phyloP scores from a whole-genome alignment of 2,797 vertebrate genomes.

The Mus spretus region DNA sequence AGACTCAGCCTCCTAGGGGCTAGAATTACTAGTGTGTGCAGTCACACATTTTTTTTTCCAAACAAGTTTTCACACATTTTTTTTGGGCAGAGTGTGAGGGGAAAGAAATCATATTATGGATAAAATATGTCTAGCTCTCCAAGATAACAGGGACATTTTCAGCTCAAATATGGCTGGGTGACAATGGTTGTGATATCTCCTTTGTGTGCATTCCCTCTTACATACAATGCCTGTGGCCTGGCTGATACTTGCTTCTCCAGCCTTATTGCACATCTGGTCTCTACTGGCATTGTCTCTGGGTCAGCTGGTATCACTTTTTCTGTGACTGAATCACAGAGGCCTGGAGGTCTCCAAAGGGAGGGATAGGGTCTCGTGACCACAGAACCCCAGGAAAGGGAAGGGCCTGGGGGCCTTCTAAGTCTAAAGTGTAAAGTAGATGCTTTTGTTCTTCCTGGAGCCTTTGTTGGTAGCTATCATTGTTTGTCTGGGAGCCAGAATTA shows the following conservation, averaged over 20 bases:
- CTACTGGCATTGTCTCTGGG: too few species aligned
- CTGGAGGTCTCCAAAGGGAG: background rate
- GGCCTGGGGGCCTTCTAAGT: background rate
- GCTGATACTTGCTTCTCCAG: background rate
- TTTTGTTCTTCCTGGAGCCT: background rate
- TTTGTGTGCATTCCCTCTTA: background rate
- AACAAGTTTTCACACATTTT: background rate
- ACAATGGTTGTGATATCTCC: too few species aligned
- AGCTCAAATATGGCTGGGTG: background rate
- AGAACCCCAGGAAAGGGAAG: background rate
- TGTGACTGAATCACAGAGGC: too few species aligned
- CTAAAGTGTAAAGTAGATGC: background rate
- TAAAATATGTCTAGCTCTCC: too few species aligned
- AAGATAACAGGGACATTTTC: background rate
- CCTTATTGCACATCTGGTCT: background rate
- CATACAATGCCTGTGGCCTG: background rate
- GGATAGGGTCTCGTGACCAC: background rate
- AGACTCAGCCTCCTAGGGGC: too few species aligned
- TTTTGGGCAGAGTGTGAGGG: too few species aligned
- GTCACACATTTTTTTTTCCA: background rate
- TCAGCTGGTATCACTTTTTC: background rate
- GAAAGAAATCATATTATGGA: background rate
- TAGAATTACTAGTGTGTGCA: background rate
- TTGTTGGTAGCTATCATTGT: background rate
- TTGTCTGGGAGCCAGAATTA: background rate